Evolutionary conservation across 2,113 vertebrate species (phyloP).

Genomic region (Diadophis punctatus): DNA sequence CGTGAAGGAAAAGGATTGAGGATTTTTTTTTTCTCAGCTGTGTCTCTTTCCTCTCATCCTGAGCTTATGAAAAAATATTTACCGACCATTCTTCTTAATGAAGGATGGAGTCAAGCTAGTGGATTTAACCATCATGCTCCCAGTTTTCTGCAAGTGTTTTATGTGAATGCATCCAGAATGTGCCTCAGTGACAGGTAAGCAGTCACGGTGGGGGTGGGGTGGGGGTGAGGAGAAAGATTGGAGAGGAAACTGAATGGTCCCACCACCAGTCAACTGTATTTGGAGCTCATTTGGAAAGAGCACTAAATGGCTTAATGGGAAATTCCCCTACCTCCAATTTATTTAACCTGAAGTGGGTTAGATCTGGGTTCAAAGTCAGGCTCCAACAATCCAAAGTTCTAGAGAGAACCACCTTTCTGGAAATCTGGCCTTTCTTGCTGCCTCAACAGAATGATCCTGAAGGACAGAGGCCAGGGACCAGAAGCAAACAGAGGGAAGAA

Average conservation of each 20-base stretch:
- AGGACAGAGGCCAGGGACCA: background rate
- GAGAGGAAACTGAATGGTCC: background rate
- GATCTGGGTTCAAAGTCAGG: background rate
- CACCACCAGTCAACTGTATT: background rate
- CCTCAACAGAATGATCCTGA: background rate
- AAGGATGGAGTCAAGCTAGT: background rate
- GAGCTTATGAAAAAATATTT: background rate
- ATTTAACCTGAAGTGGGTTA: background rate
- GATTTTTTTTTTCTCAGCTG: background rate
- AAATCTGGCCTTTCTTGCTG: background rate
- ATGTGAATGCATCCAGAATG: background rate
- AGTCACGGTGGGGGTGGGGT: background rate
- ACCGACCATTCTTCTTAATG: background rate
- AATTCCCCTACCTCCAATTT: background rate
- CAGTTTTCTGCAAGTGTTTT: background rate
- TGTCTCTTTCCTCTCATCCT: background rate
- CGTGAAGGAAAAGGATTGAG: background rate
- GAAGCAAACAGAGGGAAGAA: background rate
- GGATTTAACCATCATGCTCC: background rate
- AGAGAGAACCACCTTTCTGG: background rate
- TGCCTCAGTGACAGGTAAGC: background rate
- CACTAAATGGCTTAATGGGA: background rate
- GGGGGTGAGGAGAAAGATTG: background rate
- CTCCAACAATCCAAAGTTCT: background rate
- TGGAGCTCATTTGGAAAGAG: background rate